Evolutionary conservation across 2,888 invertebrate genomes (phyloP).

Genomic region (Caenorhabditis drosophilae): DNA sequence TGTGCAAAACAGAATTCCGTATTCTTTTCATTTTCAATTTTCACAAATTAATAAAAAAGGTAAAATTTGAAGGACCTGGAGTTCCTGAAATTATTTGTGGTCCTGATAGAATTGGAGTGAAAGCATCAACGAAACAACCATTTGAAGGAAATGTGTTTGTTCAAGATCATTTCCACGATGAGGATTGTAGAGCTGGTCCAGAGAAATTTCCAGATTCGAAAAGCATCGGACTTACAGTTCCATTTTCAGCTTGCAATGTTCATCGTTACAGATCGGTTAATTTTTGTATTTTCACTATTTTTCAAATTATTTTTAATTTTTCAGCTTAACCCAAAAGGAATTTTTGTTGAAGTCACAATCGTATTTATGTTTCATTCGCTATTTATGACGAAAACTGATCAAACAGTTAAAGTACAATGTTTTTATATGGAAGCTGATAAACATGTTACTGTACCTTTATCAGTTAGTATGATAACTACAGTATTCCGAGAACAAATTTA

Average conservation of each 20-base stretch:
- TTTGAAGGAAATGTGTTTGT: constrained; percentile 69
- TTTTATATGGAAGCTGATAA: constrained; percentile 70
- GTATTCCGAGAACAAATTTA: constrained; percentile 66
- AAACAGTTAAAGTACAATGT: constrained; percentile 69
- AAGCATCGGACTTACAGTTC: constrained; percentile 65
- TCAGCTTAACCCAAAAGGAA: constrained; percentile 66
- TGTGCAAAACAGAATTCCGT: constrained; percentile 68
- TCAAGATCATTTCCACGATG: constrained; percentile 65
- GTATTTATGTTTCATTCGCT: constrained; percentile 64
- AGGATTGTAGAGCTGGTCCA: constrained; percentile 64
- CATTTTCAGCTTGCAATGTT: constrained; percentile 67
- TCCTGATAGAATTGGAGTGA: constrained; percentile 67
- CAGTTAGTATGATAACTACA: constrained; percentile 69
- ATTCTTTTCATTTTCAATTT: constrained; percentile 1
- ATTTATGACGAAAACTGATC: constrained; percentile 69
- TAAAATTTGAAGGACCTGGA: constrained; percentile 56
- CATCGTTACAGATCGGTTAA: constrained; percentile 68
- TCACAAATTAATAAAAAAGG: neutral
- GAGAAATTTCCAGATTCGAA: constrained; percentile 60
- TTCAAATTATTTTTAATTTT: constrained; percentile 6
- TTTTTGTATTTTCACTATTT: constrained; percentile 8
- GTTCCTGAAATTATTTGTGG: constrained; percentile 68
- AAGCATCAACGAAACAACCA: constrained; percentile 67
- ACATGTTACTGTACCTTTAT: constrained; percentile 64
- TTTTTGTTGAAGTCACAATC: constrained; percentile 67